phyloP scores from a whole-genome alignment of 1,140 invertebrate species.

The Pseudachorutes palmiensis region DNA sequence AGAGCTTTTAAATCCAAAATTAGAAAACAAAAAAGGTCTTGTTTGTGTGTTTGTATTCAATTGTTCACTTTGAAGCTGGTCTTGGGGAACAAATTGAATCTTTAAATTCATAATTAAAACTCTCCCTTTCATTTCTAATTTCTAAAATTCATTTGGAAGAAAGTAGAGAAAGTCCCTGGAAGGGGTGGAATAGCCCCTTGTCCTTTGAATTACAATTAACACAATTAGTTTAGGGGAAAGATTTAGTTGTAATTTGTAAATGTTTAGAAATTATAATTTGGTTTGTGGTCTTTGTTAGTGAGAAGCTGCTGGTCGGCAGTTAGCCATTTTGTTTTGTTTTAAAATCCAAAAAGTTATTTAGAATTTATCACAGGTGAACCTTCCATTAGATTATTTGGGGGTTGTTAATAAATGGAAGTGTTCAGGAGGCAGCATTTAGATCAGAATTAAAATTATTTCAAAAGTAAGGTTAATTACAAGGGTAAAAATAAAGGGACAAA shows the following conservation, averaged over 20 bases:
- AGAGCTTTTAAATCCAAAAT: background rate
- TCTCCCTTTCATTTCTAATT: background rate
- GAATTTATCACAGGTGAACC: background rate
- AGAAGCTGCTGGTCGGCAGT: background rate
- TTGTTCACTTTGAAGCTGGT: conserved; percentile 7
- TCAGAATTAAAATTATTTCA: too few relatives aligned
- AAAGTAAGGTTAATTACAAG: too few relatives aligned
- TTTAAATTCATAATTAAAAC: background rate
- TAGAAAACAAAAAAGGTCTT: background rate
- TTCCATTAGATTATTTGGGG: background rate
- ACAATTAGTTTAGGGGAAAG: too few relatives aligned
- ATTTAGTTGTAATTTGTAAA: too few relatives aligned
- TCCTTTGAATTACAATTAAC: too few relatives aligned
- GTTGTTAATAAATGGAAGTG: too few relatives aligned
- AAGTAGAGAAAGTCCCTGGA: too few relatives aligned
- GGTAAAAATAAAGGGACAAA: too few relatives aligned
- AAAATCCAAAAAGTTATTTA: background rate
- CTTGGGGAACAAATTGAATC: conserved; percentile 9
- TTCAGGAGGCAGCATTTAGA: too few relatives aligned
- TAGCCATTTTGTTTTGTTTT: background rate
- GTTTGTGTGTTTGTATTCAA: too few relatives aligned
- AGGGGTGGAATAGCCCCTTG: too few relatives aligned
- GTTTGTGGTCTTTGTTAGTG: background rate
- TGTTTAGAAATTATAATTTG: too few relatives aligned
- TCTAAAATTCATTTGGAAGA: background rate